Evolutionary conservation across 2,888 invertebrate species (phyloP).

Genomic region (Drosophila mimetica): DNA sequence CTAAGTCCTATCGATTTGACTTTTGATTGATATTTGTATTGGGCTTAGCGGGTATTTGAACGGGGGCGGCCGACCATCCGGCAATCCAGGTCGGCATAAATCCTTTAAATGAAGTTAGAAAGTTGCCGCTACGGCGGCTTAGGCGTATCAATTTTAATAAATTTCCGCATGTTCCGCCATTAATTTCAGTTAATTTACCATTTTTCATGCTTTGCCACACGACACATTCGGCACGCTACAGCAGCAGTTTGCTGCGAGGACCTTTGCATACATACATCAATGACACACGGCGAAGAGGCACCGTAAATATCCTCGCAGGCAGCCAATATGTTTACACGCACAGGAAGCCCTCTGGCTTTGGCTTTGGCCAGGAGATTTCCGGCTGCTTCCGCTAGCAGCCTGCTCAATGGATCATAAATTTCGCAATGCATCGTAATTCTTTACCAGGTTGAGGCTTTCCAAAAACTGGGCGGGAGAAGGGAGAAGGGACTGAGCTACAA

Average conservation of each 20-base stretch:
- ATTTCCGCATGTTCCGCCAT: slow-evolving; percentile 72
- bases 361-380: slow-evolving; percentile 34
- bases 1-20: slow-evolving; percentile 76
- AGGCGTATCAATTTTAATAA: slow-evolving; percentile 76
- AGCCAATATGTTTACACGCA: slow-evolving; percentile 78
- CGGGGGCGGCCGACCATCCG: neutral
- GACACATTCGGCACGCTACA: slow-evolving; percentile 54
- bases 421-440: slow-evolving; percentile 66
- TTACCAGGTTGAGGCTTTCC: slow-evolving; percentile 37
- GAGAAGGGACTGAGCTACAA: slow-evolving; percentile 54
- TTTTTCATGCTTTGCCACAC: slow-evolving; percentile 68
- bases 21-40: slow-evolving; percentile 72
- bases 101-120: slow-evolving; percentile 72
- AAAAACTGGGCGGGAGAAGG: neutral
- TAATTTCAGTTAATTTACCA: slow-evolving; percentile 78
- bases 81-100: slow-evolving; percentile 57
- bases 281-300: slow-evolving; percentile 63
- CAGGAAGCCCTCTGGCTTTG: slow-evolving; percentile 31
- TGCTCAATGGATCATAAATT: slow-evolving; percentile 76
- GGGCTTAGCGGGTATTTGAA: slow-evolving; percentile 25
- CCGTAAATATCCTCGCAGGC: slow-evolving; percentile 70
- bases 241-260: slow-evolving; percentile 7
- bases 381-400: slow-evolving; percentile 33
- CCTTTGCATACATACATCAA: slow-evolving; percentile 67
- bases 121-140: slow-evolving; percentile 54